Base-by-base conservation (phyloP, 1,140 invertebrate genomes). In the Phenacoccus solenopsis region DNA sequence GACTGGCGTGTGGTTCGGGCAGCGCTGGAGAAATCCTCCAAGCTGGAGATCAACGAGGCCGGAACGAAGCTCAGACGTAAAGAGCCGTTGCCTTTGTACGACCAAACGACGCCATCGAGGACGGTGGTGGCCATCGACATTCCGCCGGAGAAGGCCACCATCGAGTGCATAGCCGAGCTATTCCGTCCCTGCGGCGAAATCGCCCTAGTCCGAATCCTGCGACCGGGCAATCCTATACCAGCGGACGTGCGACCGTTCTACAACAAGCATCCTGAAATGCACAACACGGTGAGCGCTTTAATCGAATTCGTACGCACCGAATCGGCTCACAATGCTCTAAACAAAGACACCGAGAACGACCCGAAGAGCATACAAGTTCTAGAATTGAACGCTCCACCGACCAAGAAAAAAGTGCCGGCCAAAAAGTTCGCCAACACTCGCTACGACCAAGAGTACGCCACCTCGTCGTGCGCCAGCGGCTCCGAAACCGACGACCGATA, bases 1-100 rank as follows among this genome's bases (percentile, higher is more conserved):
- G 94, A 97, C 76, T 97, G 94, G 90, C 84, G 92, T 69, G 89
- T 92, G 0, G 93, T 96, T 3, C 92, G 93, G 1, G 86, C 88
- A 73, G 90, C 92, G 56, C 80, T 96, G 71, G 82, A 84, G 71
- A 82, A 81, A 30, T 96, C 93, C 0, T 85, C 84, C 10, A 90
- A 90, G 73, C 82, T 98, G 30, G 87, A 96, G 80, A 87, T 98
- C 16, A 97, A 97, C 78, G 88, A 93, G 67, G 69, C 87, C 59
- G 91, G 92, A 24, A 96, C 93, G 0, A 97, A 97, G 77, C 83
- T 97, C n/a, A 81, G 93, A 12, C 84, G 94, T 59, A 80, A 88
- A 16, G 88, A 93, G 30, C 88, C 94, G 0, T 80, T 97, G 68
- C 94, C 94, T 4, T 86, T 88, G 27, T 90, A 90, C 78, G 93